phyloP scores from a whole-genome alignment of 2,797 vertebrate genomes.

The Sciaenops ocellatus region DNA sequence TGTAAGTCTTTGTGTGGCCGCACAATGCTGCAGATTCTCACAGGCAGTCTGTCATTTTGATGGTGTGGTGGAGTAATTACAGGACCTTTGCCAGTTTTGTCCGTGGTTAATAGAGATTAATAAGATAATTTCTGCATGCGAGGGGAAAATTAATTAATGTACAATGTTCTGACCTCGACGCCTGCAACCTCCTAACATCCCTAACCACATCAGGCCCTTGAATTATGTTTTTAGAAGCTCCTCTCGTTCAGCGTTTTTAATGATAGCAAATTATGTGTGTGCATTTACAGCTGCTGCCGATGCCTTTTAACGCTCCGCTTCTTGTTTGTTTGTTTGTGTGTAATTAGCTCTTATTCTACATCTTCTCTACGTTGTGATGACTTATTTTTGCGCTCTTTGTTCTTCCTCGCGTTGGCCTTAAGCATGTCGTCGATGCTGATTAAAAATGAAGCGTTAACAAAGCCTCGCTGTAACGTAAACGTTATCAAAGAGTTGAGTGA shows the following conservation, averaged over 20 bases:
- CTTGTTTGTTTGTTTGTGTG: slow-evolving; percentile 1
- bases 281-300: slow-evolving; percentile 1
- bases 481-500: not conserved
- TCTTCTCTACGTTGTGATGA: not conserved
- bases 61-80: slow-evolving; percentile 46
- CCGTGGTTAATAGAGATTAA: slow-evolving; percentile 69
- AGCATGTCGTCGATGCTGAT: not conserved
- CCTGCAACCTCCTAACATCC: slow-evolving; percentile 42
- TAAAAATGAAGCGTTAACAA: not conserved
- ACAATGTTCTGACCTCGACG: slow-evolving; percentile 52
- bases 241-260: slow-evolving; percentile 12
- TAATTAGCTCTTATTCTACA: slow-evolving; percentile 15
- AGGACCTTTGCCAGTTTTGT: slow-evolving; percentile 41
- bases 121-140: slow-evolving; percentile 59
- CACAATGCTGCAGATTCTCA: slow-evolving; percentile 18
- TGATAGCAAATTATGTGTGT: too few species aligned
- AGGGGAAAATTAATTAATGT: slow-evolving; percentile 56
- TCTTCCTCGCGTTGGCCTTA: not conserved
- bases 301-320: not conserved
- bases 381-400: slow-evolving; percentile 1
- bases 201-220: slow-evolving; percentile 32
- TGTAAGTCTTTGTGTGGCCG: slow-evolving; percentile 13
- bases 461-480: slow-evolving; percentile 1
- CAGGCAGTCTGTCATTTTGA: slow-evolving; percentile 33
- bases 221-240: slow-evolving; percentile 43